Percentiles rank a stretch among this genome's conserved stretches.
Conservation (phyloP, 2,888 invertebrate species). For the Pseudanteris insignis region DNA sequence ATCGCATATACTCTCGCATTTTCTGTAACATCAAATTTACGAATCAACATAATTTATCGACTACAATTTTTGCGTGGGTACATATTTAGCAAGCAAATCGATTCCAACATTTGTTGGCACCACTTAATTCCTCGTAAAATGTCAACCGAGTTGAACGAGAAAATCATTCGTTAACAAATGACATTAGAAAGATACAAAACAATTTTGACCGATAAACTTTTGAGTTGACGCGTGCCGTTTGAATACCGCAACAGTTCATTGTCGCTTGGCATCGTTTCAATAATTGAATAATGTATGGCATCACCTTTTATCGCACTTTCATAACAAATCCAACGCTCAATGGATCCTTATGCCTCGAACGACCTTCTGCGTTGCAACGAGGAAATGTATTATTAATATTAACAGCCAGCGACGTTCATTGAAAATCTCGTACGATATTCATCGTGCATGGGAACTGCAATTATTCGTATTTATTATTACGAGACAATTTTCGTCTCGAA, state of each 20-base stretch:
- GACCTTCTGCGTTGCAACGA: constrained; percentile 23
- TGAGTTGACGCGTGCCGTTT: constrained; percentile 10
- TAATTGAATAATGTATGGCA: constrained; percentile 23
- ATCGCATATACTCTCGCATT: too few species aligned
- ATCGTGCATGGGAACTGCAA: constrained; percentile 10
- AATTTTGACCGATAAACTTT: too few species aligned
- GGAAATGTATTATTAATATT: too few species aligned
- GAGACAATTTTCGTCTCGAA: constrained; percentile 12
- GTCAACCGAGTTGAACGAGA: too few species aligned
- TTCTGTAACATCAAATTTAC: too few species aligned
- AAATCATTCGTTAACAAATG: too few species aligned
- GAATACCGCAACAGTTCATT: constrained; percentile 33
- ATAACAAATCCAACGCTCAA: constrained; percentile 22
- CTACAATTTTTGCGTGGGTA: too few species aligned
- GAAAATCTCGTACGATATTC: constrained; percentile 18
- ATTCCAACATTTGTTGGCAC: too few species aligned
- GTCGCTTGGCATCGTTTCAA: constrained; percentile 19
- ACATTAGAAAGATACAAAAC: too few species aligned
- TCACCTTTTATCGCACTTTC: constrained; percentile 29
- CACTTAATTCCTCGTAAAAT: too few species aligned
- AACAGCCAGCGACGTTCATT: constrained; percentile 14
- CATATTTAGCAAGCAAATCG: too few species aligned
- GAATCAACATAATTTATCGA: too few species aligned
- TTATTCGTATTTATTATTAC: constrained; percentile 12
- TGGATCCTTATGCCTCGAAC: constrained; percentile 13